Base-by-base conservation (phyloP, 2,888 invertebrate genomes). In the Uloborus plumipes region DNA sequence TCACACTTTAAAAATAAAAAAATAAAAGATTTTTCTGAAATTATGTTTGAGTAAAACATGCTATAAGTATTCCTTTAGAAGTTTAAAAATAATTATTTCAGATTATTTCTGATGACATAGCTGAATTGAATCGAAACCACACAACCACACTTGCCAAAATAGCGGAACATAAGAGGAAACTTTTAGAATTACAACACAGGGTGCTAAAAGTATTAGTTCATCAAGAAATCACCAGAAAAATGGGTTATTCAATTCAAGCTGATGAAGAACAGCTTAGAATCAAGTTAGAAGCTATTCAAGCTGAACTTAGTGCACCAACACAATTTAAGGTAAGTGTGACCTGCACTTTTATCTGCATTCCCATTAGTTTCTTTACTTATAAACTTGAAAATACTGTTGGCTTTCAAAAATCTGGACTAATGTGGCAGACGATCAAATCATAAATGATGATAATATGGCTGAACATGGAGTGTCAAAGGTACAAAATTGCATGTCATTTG, bases 201-300 rank as follows among this genome's bases (percentile, higher is more conserved):
- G 92, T 97, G 83, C 90, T 97, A 75, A 93, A 94, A 91, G 95
- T 95, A 86, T 91, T 97, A 86, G 94, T 95, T 0, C 93, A 94
- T 59, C 96, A 96, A 88, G 97, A 98, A 89, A 93, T 94, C 84
- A 92, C 93, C 2, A 92, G 97, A n/a, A 96, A 96, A 88, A 93
- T 94, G 81, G 97, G 97, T 11, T 92, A 94, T 71, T 94, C 96
- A 0, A 90, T 98, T 39, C 93, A 94, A 86, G 94, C 95, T 0
- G 97, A 97, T 87, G 98, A 98, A 89, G 98, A 98, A 89, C 92
- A 94, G 14, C 90, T 96, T n/a, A 92, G 95, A 69, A 94, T 94
- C 70, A 93, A 95, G 85, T 91, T 98, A 65, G 96, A 98, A 89
- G 93, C 94, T 74, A 92, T 98, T 88, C 93, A 95, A 83, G 92